Evolutionary conservation across 2,113 vertebrate species (phyloP).

Genomic region (Ctenodactylus gundi): DNA sequence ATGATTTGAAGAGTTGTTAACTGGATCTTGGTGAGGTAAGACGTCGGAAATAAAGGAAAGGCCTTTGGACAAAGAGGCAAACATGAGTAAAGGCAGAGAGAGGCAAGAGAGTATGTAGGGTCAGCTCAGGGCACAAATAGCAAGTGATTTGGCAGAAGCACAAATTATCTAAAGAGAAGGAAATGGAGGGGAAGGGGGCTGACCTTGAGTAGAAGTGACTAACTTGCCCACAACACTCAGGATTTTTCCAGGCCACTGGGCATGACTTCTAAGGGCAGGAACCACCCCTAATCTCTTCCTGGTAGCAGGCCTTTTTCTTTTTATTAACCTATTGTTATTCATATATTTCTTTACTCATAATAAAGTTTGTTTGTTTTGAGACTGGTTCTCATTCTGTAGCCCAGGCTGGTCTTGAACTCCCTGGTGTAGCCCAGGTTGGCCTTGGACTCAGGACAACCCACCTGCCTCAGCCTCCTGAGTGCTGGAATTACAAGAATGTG

Average conservation of each 20-base stretch:
- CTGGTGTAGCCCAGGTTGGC: too few species aligned
- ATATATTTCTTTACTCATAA: slow-evolving; percentile 31
- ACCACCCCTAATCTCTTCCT: background rate
- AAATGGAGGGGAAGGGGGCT: background rate
- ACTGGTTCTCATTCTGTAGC: too few species aligned
- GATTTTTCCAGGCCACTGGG: background rate
- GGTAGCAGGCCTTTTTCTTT: background rate
- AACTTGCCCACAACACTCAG: background rate
- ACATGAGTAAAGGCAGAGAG: background rate
- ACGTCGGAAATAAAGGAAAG: background rate
- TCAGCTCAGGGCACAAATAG: background rate
- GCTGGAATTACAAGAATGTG: too few species aligned
- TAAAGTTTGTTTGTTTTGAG: too few species aligned
- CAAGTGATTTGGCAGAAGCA: background rate
- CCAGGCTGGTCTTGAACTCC: too few species aligned
- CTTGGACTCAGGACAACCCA: too few species aligned
- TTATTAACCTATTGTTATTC: background rate
- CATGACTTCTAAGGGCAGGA: background rate
- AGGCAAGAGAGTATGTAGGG: background rate
- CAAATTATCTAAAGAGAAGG: background rate
- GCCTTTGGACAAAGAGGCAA: background rate
- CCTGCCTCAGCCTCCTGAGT: too few species aligned
- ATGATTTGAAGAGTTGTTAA: background rate
- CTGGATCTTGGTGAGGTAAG: background rate
- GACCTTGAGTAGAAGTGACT: background rate